These are phyloP conservation scores for Drosophila lini DNA, from an alignment of 1,140 invertebrate species.

Conservation along the genomic window DNA sequence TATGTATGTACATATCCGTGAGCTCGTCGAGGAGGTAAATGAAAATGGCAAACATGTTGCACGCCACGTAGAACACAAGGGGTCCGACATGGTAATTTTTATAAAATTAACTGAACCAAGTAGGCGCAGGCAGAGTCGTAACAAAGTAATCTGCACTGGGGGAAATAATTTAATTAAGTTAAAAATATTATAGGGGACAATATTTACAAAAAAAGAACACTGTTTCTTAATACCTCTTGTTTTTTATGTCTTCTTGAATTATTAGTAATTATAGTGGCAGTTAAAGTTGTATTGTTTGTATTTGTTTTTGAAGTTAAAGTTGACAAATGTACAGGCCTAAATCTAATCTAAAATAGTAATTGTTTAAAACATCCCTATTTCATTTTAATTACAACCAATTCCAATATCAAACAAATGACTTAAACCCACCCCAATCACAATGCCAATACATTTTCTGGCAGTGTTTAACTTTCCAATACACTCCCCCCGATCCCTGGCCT, in stretches of 20 bases:
- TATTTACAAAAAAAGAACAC: not conserved
- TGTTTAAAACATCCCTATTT: not conserved
- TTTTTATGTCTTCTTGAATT: not conserved
- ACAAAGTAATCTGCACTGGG: slow-evolving; percentile 47
- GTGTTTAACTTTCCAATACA: slow-evolving; percentile 36
- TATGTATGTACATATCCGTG: not conserved
- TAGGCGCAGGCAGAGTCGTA: slow-evolving; percentile 36
- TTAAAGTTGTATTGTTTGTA: no score
- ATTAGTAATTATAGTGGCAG: no score
- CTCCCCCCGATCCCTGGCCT: slow-evolving; percentile 8
- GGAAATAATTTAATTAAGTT: not conserved
- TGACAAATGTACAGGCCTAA: no score
- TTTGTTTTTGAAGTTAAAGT: no score
- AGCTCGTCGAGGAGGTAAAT: slow-evolving; percentile 34
- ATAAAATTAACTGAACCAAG: slow-evolving; percentile 77
- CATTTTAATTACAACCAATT: not conserved
- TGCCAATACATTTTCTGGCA: slow-evolving; percentile 30
- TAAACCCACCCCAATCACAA: not conserved
- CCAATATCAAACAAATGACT: not conserved
- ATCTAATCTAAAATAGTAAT: not conserved
- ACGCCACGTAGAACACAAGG: slow-evolving; percentile 43
- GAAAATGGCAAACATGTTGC: slow-evolving; percentile 72
- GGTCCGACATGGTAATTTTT: slow-evolving; percentile 71
- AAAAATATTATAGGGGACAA: not conserved
- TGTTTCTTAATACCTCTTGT: not conserved